These are phyloP conservation scores for Strigamia maritima DNA, from an alignment of 2,888 invertebrate species.

Conservation along the genomic window DNA sequence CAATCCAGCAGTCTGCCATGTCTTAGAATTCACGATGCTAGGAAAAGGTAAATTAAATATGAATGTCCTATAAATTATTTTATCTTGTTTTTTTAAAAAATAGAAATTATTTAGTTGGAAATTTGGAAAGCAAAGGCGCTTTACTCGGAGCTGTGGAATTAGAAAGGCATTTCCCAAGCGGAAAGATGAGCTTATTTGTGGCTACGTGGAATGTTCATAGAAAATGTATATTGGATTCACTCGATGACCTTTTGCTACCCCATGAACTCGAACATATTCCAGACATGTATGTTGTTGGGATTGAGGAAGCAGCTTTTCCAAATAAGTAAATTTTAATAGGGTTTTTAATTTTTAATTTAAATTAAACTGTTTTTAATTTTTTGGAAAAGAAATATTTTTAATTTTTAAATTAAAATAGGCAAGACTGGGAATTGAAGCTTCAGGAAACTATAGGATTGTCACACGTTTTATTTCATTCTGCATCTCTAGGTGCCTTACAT, in stretches of 20 bases:
- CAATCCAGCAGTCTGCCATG: not conserved
- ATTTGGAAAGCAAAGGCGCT: conserved; percentile 49
- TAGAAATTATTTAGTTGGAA: conserved; percentile 40
- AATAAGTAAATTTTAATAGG: conserved; percentile 41
- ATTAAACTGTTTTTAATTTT: not conserved
- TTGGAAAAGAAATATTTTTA: too few relatives aligned
- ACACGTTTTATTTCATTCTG: conserved; percentile 83
- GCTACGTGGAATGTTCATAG: conserved; percentile 95
- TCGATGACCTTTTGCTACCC: conserved; percentile 87
- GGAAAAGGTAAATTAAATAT: not conserved
- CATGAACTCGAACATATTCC: conserved; percentile 73
- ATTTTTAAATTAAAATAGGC: conserved; percentile 47
- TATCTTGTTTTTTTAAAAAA: conserved; percentile 31
- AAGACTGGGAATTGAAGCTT: conserved; percentile 82
- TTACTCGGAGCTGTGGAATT: conserved; percentile 79
- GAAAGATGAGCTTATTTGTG: conserved; percentile 81
- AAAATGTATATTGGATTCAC: conserved; percentile 41
- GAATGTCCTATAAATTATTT: not conserved
- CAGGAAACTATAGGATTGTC: conserved; percentile 92
- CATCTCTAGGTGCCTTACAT: conserved; percentile 82
- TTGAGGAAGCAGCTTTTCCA: conserved; percentile 88
- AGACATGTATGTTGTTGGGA: conserved; percentile 87
- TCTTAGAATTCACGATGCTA: not conserved
- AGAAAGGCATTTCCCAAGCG: conserved; percentile 77
- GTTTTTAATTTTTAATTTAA: not conserved